Base-by-base conservation (phyloP, 2,113 vertebrate genomes). In the Seriola dumerili region DNA sequence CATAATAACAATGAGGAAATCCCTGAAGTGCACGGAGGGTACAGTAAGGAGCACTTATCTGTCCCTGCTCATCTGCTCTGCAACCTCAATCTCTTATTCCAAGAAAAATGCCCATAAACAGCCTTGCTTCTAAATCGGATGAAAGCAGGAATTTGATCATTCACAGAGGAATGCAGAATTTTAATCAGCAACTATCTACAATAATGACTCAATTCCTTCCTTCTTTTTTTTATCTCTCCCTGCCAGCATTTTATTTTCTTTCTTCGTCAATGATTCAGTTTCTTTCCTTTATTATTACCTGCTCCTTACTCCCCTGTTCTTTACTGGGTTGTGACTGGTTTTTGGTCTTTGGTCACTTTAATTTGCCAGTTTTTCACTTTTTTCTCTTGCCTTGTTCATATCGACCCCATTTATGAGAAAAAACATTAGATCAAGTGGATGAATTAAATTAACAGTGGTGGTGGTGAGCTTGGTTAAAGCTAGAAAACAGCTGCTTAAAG, bases 81-180 rank as follows among this genome's bases (percentile, higher is more conserved):
- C 61, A 84, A 71, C 64, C 88, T 75, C 42, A 85, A 89, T 85
- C 85, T 87, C 69, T 77, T 48, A 68, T 84, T 84, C 71, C 67
- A 84, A 84, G 75, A 87, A 84, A 90, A 77, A 61, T 17, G 46
- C 62, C 58, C 72, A 83, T 80, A 85, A 84, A 84, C 80, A 77
- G 54, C 65, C 23, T 40, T 1, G 52, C 16, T 23, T 69, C 59
- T 34, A 65, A 88, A 87, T 86, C 70, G 14, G 76, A 83, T 86
- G 59, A 80, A 50, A 77, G 72, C 50, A 25, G 66, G 46, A 76
- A 59, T 82, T 81, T 62, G 54, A 72, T 78, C 12, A 46, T 36
- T 76, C 54, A 57, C 12, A 13, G 6, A 67, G 48, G 3, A 76
- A 50, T 32, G 58, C 34, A 4, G 74, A 58, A 77, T 86, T 85